phyloP scores from a whole-genome alignment of 2,113 vertebrate species.

The Accipiter cooperii region DNA sequence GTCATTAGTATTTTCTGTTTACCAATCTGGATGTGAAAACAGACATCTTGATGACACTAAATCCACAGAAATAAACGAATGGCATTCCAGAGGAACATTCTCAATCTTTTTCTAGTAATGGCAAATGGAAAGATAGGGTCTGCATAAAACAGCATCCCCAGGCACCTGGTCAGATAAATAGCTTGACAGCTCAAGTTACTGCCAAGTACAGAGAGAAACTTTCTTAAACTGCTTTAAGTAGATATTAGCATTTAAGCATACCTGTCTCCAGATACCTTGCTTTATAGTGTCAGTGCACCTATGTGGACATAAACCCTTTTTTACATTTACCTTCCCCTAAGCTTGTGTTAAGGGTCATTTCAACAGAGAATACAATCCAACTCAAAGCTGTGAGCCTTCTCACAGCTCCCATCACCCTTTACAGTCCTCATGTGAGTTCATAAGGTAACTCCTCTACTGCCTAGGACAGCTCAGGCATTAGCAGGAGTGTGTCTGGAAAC shows the following conservation, averaged over 20 bases:
- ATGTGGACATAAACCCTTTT: not conserved
- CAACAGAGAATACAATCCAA: not conserved
- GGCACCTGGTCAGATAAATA: not conserved
- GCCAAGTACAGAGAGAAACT: not conserved
- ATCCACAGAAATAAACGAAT: not conserved
- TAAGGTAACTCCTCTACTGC: not conserved
- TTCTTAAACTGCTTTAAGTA: not conserved
- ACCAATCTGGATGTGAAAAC: not conserved
- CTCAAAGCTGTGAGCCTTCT: not conserved
- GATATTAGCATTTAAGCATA: not conserved
- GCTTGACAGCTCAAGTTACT: not conserved
- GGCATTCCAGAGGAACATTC: not conserved
- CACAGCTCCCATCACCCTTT: not conserved
- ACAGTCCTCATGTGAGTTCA: not conserved
- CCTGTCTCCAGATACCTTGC: not conserved
- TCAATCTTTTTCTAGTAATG: not conserved
- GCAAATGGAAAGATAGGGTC: not conserved
- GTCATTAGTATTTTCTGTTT: not conserved
- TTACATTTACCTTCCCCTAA: not conserved
- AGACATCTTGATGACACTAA: not conserved
- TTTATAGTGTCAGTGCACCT: not conserved
- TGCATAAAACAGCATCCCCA: not conserved
- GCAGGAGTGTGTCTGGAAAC: not conserved
- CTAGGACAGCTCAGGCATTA: not conserved
- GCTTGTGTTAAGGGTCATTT: not conserved